These are phyloP conservation scores for Aptenodytes patagonicus DNA, from an alignment of 2,113 vertebrate species.

Conservation along the genomic window DNA sequence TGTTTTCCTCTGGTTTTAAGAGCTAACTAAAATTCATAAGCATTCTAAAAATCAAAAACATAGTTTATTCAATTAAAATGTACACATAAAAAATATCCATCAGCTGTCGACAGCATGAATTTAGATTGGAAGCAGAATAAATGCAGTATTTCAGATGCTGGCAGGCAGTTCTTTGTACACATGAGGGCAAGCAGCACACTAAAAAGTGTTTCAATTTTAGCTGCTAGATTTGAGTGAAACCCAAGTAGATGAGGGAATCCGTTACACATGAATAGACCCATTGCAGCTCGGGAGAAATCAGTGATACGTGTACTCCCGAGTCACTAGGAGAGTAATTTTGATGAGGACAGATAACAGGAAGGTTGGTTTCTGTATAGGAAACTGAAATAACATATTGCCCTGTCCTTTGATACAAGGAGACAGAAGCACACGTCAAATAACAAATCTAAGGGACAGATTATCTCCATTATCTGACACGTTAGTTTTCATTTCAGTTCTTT, in stretches of 20 bases:
- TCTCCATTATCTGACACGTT: too few species aligned
- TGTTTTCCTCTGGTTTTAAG: neutral
- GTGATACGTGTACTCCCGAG: neutral
- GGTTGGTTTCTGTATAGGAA: neutral
- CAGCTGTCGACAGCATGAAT: neutral
- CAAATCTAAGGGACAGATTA: too few species aligned
- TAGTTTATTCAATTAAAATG: neutral
- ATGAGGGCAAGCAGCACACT: neutral
- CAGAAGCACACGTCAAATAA: neutral
- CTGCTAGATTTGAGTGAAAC: neutral
- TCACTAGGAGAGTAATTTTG: neutral
- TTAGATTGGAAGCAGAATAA: neutral
- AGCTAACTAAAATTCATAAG: neutral
- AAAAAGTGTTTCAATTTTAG: neutral
- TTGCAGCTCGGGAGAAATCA: neutral
- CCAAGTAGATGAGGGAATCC: neutral
- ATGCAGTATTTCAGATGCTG: neutral
- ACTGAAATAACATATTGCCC: neutral
- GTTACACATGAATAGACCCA: neutral
- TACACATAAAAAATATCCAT: neutral
- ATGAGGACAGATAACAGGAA: neutral
- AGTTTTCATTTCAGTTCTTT: too few species aligned
- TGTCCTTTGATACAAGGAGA: neutral
- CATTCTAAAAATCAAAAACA: neutral
- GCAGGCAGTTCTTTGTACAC: neutral